Evolutionary conservation across 2,888 invertebrate genomes (phyloP).

Genomic region (Hipparchia sbordonii): DNA sequence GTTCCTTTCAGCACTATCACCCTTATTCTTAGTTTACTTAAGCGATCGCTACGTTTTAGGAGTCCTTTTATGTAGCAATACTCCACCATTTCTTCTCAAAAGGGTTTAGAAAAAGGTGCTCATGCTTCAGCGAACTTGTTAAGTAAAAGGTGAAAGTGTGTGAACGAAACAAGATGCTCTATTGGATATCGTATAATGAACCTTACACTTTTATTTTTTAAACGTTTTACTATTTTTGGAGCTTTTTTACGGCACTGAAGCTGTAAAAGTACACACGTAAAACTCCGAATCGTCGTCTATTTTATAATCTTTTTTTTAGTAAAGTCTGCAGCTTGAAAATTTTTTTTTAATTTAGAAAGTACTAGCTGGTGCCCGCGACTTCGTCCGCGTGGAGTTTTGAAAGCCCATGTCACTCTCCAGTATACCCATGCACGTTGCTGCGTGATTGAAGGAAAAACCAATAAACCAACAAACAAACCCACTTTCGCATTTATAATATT

Average conservation of each 20-base stretch:
- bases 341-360: too few species aligned
- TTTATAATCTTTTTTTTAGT: neutral
- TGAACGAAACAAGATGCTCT: constrained; percentile 68
- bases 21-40: constrained; percentile 23
- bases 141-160: constrained; percentile 53
- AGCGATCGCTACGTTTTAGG: constrained; percentile 17
- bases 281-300: neutral
- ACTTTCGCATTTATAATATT: too few species aligned
- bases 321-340: too few species aligned
- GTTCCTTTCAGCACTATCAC: constrained; percentile 1
- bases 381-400: too few species aligned
- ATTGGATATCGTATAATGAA: constrained; percentile 61
- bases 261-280: neutral
- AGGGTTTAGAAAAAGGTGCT: constrained; percentile 49
- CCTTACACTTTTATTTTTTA: constrained; percentile 59
- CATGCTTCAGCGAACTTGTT: constrained; percentile 53
- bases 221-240: constrained; percentile 43
- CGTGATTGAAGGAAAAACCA: too few species aligned
- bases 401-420: too few species aligned
- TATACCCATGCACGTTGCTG: too few species aligned
- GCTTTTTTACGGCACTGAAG: constrained; percentile 7
- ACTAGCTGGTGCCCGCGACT: too few species aligned
- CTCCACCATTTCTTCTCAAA: constrained; percentile 34
- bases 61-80: constrained; percentile 32
- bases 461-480: too few species aligned